These are phyloP conservation scores for Melopsittacus undulatus DNA, from an alignment of 2,797 vertebrate species.

Conservation along the genomic window DNA sequence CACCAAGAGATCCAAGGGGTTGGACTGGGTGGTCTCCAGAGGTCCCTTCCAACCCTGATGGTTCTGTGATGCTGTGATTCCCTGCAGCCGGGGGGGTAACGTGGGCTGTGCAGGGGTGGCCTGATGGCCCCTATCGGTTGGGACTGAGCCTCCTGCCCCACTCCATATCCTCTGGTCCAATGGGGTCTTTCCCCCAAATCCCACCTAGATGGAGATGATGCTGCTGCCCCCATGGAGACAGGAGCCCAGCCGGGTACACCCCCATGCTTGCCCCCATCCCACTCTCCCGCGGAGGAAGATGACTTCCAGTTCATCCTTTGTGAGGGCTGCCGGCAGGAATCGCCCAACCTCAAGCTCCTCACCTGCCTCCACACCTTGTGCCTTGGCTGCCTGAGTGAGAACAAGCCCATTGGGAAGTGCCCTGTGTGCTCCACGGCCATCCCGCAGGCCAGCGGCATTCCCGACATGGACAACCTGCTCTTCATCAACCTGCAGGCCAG, in stretches of 20 bases:
- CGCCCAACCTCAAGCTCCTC: slow-evolving; percentile 69
- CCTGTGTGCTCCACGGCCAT: neutral
- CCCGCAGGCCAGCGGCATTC: accelerated
- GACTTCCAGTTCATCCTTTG: slow-evolving; percentile 72
- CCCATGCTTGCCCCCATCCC: accelerated
- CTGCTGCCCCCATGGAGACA: neutral
- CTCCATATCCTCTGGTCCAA: neutral
- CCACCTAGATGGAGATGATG: neutral
- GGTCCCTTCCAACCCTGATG: neutral
- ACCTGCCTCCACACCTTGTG: slow-evolving; percentile 75
- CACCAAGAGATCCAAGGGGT: too few relatives aligned
- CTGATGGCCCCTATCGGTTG: neutral
- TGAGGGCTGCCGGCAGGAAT: slow-evolving; percentile 47
- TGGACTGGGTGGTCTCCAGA: neutral
- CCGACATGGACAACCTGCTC: slow-evolving; percentile 62
- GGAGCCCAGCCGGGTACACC: accelerated
- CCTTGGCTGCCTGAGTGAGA: slow-evolving; percentile 30
- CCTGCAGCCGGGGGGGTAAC: accelerated
- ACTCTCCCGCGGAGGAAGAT: accelerated
- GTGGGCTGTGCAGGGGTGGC: neutral
- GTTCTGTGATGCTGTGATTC: neutral
- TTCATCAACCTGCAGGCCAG: slow-evolving; percentile 64
- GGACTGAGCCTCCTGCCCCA: neutral
- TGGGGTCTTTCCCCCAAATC: neutral
- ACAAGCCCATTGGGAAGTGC: neutral